Evolutionary conservation across 2,113 vertebrate species (phyloP), one percentile per base, ranked within the genome.

Genomic region (Pimephales promelas): DNA sequence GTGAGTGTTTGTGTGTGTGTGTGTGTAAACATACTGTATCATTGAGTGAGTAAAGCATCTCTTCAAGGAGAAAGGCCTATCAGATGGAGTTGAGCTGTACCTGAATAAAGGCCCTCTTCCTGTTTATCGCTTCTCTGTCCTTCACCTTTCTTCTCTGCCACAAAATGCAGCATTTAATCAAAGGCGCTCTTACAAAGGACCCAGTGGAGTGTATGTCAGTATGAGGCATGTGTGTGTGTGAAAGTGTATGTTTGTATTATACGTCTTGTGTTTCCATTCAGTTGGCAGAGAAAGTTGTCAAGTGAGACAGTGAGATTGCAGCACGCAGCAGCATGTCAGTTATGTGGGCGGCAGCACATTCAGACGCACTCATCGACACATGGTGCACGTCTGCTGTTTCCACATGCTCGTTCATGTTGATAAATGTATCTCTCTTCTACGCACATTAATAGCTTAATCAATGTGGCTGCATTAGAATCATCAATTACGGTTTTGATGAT

Each of bases 221-320:
- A 80, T 88, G 89, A 88, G 88, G 84, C 76, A 8, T 28, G 59
- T 77, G 64, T 45, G 57, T 49, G 36, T 80, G 57, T 80, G 56
- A 54, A 71, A 72, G 78, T 83, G 87, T 84, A 43, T 76, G 79
- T 88, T 90, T 88, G 88, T 88, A 82, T 79, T 31, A 68, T n/a
- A 34, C 49, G n/a, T 70, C 64, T 73, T 83, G 84, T 82, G 84
- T 84, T 84, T 84, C 59, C 68, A 75, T 84, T 87, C 26, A 87
- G 84, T 87, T 92, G 90, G 90, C 90, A 91, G 84, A 84, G 83
- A 92, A 92, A 92, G 91, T 83, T 77, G 89, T 88, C 79, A 90
- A 91, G 91, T 88, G 81, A 91, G 88, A 82, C 84, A 77, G 87
- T 49, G 26, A 89, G 81, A 88, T 59, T 79, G 77, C 73, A 81